These are phyloP conservation scores for Julus scandinavius DNA, from an alignment of 2,888 invertebrate genomes.

Conservation along the genomic window DNA sequence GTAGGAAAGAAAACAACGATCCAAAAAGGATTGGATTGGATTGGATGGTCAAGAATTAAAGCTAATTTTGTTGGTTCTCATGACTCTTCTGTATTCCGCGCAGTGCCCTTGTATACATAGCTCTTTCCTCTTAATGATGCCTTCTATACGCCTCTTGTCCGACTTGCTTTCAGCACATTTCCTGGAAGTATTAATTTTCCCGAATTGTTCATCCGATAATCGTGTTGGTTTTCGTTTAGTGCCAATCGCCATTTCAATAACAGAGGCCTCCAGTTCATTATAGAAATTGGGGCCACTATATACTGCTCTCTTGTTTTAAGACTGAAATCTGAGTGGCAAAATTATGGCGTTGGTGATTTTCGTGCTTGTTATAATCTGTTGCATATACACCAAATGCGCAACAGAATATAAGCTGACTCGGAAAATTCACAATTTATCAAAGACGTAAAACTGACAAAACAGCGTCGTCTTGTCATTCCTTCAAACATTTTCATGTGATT, in stretches of 20 bases:
- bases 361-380: not conserved
- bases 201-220: not conserved
- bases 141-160: not conserved
- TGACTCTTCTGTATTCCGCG: not conserved
- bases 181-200: not conserved
- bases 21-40: conserved; percentile 1
- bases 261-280: not conserved
- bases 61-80: conserved; percentile 37
- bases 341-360: not conserved
- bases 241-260: not conserved
- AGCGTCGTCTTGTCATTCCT: no score
- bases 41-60: conserved; percentile 37
- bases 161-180: not conserved
- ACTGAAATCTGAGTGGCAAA: not conserved
- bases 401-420: not conserved
- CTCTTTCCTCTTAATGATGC: not conserved
- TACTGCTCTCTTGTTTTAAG: not conserved
- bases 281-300: not conserved
- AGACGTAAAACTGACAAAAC: no score
- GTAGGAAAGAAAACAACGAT: conserved; percentile 10
- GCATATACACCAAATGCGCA: not conserved
- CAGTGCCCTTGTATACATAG: not conserved
- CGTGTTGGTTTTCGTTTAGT: conserved; percentile 1
- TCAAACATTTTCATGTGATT: no score
- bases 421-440: no score